Percentiles rank a stretch among this genome's conserved stretches.
Conservation (phyloP, 2,113 vertebrate genomes). For the Prolemur simus region DNA sequence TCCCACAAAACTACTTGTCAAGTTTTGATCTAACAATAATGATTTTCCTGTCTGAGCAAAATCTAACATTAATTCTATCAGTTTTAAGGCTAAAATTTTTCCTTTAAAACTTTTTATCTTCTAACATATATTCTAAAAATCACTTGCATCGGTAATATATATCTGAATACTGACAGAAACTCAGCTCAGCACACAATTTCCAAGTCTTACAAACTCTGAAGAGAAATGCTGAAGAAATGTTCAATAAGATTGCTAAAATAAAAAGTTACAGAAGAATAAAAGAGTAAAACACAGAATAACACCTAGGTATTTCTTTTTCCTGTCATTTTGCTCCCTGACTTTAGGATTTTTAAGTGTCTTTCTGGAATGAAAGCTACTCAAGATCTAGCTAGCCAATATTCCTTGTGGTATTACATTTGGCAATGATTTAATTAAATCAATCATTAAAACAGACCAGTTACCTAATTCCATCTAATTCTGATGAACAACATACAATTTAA, state of each 20-base stretch:
- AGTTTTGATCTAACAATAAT: slow-evolving; percentile 6
- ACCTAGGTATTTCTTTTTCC: not conserved
- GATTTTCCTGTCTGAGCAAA: slow-evolving; percentile 23
- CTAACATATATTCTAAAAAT: slow-evolving; percentile 34
- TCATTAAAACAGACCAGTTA: slow-evolving; percentile 8
- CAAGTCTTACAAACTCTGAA: slow-evolving; percentile 14
- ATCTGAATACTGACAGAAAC: not conserved
- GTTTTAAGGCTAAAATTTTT: slow-evolving; percentile 41
- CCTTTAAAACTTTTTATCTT: slow-evolving; percentile 35
- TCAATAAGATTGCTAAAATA: not conserved
- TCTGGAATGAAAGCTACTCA: slow-evolving; percentile 43
- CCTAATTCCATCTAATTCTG: slow-evolving; percentile 24
- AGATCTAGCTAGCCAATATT: slow-evolving; percentile 7
- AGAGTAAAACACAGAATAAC: not conserved
- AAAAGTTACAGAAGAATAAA: not conserved
- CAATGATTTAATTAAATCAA: slow-evolving; percentile 29
- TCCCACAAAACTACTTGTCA: slow-evolving; percentile 13
- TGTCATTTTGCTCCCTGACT: not conserved
- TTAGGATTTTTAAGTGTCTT: slow-evolving; percentile 38
- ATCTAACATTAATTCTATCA: slow-evolving; percentile 11
- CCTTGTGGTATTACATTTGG: not conserved
- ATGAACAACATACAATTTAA: slow-evolving; percentile 37
- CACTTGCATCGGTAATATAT: not conserved
- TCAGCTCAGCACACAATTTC: slow-evolving; percentile 25
- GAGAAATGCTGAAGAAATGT: slow-evolving; percentile 14